These are phyloP conservation scores for Drosophila lacteicornis DNA, from an alignment of 1,140 invertebrate species.

Conservation along the genomic window DNA sequence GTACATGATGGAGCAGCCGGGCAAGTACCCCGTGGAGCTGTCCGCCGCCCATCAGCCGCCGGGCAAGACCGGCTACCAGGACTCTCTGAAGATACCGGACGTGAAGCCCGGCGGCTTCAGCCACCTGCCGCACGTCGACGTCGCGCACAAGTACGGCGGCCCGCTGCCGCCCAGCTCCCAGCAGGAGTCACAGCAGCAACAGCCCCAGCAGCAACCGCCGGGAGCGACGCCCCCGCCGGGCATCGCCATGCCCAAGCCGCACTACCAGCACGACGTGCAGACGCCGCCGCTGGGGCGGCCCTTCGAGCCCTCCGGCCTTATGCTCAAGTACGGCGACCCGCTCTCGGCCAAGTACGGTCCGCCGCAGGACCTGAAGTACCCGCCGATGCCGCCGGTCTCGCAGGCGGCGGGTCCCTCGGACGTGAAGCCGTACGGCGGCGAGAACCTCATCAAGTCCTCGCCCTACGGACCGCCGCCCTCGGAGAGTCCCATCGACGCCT, in stretches of 20 bases:
- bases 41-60: constrained; percentile 45
- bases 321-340: constrained; percentile 84
- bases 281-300: constrained; percentile 75
- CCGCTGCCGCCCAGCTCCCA: constrained; percentile 36
- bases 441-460: constrained; percentile 83
- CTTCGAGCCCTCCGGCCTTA: constrained; percentile 76
- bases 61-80: constrained; percentile 63
- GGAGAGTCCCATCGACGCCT: constrained; percentile 83
- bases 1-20: constrained; percentile 79
- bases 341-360: constrained; percentile 73
- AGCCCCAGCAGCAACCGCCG: constrained; percentile 63
- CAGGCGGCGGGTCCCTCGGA: constrained; percentile 46
- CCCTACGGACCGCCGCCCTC: constrained; percentile 67
- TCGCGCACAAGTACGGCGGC: constrained; percentile 56
- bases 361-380: constrained; percentile 84
- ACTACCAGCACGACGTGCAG: constrained; percentile 82
- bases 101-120: constrained; percentile 71
- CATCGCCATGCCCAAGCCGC: constrained; percentile 82
- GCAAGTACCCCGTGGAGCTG: constrained; percentile 74
- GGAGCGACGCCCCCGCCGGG: constrained; percentile 72
- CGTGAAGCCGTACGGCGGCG: constrained; percentile 68
- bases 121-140: constrained; percentile 67
- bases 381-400: constrained; percentile 72
- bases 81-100: constrained; percentile 78
- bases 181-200: constrained; percentile 48